Evolutionary conservation across 2,888 invertebrate genomes (phyloP).

Genomic region (Pseudococcus jackbeardsleyi): DNA sequence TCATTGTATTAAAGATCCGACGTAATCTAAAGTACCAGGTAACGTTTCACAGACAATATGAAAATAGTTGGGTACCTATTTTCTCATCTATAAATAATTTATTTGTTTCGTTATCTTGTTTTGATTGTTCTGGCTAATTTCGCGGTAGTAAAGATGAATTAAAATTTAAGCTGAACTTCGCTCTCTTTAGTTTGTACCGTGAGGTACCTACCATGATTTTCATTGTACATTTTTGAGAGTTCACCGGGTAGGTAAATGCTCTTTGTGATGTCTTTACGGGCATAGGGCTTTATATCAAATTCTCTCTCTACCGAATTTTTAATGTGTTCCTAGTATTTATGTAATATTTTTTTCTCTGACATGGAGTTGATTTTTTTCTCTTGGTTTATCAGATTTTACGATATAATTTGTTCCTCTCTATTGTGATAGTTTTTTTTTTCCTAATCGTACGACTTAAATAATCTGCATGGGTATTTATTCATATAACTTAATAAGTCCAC

Average conservation of each 20-base stretch:
- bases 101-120: slow-evolving; percentile 21
- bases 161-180: background rate
- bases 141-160: slow-evolving; percentile 4
- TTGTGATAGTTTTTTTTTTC: background rate
- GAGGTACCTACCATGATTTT: background rate
- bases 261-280: slow-evolving; percentile 12
- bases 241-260: background rate
- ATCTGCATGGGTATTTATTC: background rate
- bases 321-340: background rate
- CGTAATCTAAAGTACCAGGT: background rate
- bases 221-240: background rate
- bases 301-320: background rate
- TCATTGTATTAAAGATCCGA: background rate
- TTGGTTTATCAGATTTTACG: background rate
- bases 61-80: background rate
- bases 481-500: slow-evolving; percentile 4
- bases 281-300: slow-evolving; percentile 22
- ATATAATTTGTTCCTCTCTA: background rate
- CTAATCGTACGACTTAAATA: background rate
- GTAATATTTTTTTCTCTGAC: background rate
- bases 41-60: background rate
- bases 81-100: slow-evolving; percentile 5
- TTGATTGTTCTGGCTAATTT: slow-evolving; percentile 26
- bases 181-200: background rate
- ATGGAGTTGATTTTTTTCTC: background rate